Percentiles rank a stretch among this genome's conserved stretches.
Conservation (phyloP, 2,113 vertebrate species). For the Cyanistes caeruleus region DNA sequence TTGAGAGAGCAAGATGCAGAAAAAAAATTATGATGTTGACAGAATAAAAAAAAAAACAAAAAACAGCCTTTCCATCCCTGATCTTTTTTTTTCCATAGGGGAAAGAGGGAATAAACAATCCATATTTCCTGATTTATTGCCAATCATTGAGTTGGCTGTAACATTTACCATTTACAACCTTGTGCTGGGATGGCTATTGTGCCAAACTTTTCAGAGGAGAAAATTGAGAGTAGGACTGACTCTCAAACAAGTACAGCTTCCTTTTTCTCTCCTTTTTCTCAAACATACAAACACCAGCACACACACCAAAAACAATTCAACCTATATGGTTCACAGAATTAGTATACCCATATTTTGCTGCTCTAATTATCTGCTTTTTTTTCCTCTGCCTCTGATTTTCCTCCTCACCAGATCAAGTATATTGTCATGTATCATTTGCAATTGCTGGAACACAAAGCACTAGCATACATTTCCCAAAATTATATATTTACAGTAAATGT, state of each 20-base stretch:
- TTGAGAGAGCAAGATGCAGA: neutral
- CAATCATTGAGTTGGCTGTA: neutral
- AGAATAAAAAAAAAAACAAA: neutral
- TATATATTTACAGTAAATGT: slow-evolving; percentile 36
- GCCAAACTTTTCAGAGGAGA: neutral
- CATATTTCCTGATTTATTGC: neutral
- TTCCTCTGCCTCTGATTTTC: neutral
- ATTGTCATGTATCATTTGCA: neutral
- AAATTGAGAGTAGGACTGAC: neutral
- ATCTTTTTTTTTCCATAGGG: neutral
- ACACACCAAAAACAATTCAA: neutral
- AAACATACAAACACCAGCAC: neutral
- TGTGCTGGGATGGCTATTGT: neutral
- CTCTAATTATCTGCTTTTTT: neutral
- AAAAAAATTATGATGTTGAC: neutral
- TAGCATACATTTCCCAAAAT: slow-evolving; percentile 21
- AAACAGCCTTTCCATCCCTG: neutral
- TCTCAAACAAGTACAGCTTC: neutral
- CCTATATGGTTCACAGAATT: neutral
- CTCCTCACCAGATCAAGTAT: neutral
- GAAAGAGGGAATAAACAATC: neutral
- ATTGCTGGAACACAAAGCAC: neutral
- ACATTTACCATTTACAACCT: neutral
- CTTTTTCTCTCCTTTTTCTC: neutral
- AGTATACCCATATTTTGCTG: neutral